Base-by-base conservation (phyloP, 2,797 vertebrate genomes). In the Bovichtus variegatus region DNA sequence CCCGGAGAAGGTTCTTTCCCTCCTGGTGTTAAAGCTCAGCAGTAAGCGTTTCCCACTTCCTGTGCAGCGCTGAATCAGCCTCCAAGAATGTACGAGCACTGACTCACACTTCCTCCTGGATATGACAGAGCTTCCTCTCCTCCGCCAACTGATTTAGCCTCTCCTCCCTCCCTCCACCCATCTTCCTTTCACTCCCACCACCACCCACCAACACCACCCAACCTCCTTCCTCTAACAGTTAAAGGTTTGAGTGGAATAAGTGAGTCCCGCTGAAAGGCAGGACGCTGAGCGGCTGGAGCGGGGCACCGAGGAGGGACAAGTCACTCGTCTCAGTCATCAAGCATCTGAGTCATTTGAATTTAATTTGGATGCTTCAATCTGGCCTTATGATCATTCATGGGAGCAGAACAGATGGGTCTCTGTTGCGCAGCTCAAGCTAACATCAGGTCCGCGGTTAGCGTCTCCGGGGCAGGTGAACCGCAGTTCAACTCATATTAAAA, bases 21-120 rank as follows among this genome's bases (percentile, higher is more conserved):
- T 89, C 78, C 90, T 53, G 60, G 80, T 78, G 83, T 85, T 84
- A 85, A 95, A 96, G 95, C 88, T 72, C 81, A 84, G 87, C 89
- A 84, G 89, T 86, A 86, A 91, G 84, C 91, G 74, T 96, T 95
- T 93, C 94, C 94, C 93, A 95, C 96, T 98, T 98, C 96, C 96
- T 97, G 92, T 80, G 95, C 91, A 92, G 93, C 90, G 95, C 96
- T 98, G 97, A 98, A 96, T 98, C 96, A 98, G 95, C 92, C 94
- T 94, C 89, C 88, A 95, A 96, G 97, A 98, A 99, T 97, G 96
- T 94, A 90, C 85, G 80, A 85, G 46, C 49, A 31, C 92, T 98
- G 97, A 99, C 93, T 99, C 97, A 99, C 92, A 94, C 95, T 98
- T 99, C 97, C 97, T 97, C 95, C 94, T 97, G 97, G 96, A 98